Percentiles rank a stretch among this genome's conserved stretches.
phyloP scores from a whole-genome alignment of 2,888 invertebrate genomes.

The Eristalis arbustorum region DNA sequence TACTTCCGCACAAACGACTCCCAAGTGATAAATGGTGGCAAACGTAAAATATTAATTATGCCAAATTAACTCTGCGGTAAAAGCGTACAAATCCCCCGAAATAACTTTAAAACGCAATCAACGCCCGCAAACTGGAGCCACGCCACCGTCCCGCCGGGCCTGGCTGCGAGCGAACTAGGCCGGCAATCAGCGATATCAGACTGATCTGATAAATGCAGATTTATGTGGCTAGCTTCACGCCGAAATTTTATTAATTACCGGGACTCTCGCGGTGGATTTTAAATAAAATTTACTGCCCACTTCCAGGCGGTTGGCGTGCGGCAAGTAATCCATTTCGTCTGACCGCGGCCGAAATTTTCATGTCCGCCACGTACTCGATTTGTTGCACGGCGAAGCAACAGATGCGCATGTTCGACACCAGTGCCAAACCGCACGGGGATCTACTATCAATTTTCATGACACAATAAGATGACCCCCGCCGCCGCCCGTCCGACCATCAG shows the following conservation, averaged over 20 bases:
- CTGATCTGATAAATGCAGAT: slow-evolving; percentile 33
- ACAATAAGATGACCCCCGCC: slow-evolving; percentile 29
- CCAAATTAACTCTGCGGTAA: slow-evolving; percentile 31
- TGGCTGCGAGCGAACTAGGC: slow-evolving; percentile 4
- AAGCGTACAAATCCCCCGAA: slow-evolving; percentile 7
- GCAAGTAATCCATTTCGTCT: background rate
- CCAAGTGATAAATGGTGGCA: slow-evolving; percentile 40
- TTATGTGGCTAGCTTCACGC: slow-evolving; percentile 15
- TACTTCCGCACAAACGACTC: background rate
- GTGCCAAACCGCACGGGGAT: background rate
- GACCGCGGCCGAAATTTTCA: background rate
- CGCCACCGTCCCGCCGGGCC: background rate
- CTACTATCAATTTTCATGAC: slow-evolving; percentile 46
- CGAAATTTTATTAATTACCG: slow-evolving; percentile 50
- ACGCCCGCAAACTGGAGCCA: slow-evolving; percentile 16
- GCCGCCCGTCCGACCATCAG: too few relatives aligned
- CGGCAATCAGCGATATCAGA: slow-evolving; percentile 13
- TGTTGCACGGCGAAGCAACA: slow-evolving; percentile 22
- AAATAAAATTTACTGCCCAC: slow-evolving; percentile 47
- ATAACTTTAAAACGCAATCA: slow-evolving; percentile 31
- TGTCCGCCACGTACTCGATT: background rate
- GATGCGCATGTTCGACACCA: slow-evolving; percentile 11
- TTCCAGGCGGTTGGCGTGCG: slow-evolving; percentile 13
- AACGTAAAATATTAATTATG: slow-evolving; percentile 49
- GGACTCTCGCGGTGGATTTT: background rate